Evolutionary conservation across 1,140 invertebrate species (phyloP).

Genomic region (Drosophila fuyamai): DNA sequence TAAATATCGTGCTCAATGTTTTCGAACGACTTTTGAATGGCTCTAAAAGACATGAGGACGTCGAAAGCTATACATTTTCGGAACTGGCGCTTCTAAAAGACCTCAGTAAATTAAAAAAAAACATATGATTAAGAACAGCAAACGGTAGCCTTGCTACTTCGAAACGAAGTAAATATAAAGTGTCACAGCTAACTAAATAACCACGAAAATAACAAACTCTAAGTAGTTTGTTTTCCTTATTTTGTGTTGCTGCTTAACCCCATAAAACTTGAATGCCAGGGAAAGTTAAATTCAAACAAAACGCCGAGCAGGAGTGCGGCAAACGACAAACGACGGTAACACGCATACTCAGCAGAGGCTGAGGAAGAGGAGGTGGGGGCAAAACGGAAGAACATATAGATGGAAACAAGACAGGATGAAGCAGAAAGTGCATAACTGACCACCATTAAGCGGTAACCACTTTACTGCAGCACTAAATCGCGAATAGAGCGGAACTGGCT

Average conservation of each 20-base stretch:
- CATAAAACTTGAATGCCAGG: constrained; percentile 59
- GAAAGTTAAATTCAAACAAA: constrained; percentile 60
- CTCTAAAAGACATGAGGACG: background rate
- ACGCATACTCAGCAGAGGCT: constrained; percentile 58
- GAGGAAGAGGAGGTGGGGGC: background rate
- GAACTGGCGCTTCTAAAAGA: too few relatives aligned
- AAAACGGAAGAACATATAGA: constrained; percentile 13
- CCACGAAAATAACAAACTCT: constrained; percentile 67
- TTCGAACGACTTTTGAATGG: background rate
- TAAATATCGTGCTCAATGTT: background rate
- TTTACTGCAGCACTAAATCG: constrained; percentile 3
- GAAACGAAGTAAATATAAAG: background rate
- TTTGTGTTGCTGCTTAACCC: constrained; percentile 10
- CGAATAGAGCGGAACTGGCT: constrained; percentile 8
- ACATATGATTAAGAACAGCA: too few relatives aligned
- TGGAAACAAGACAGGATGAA: constrained; percentile 47
- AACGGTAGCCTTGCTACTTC: too few relatives aligned
- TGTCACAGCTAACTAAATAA: constrained; percentile 56
- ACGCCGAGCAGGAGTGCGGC: constrained; percentile 1
- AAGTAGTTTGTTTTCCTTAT: constrained; percentile 16
- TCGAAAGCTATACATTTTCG: background rate
- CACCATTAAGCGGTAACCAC: constrained; percentile 42
- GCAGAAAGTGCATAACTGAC: constrained; percentile 47
- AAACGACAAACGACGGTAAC: constrained; percentile 35
- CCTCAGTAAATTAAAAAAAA: too few relatives aligned